Evolutionary conservation across 2,113 vertebrate species (phyloP).

Genomic region (Ramphastos sulfuratus): DNA sequence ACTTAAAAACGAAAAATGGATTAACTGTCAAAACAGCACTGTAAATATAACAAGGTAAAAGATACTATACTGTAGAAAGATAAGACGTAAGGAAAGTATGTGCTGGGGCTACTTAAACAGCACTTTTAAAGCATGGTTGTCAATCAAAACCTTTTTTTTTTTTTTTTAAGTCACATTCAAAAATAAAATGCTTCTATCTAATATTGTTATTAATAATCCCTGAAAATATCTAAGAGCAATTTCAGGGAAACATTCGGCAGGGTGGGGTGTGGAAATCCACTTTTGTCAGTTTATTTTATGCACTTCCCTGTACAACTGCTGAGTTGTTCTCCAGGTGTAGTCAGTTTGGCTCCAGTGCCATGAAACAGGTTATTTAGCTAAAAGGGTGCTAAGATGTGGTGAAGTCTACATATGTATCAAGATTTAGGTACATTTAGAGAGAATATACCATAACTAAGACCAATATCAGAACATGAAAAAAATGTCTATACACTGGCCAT

Average conservation of each 20-base stretch:
- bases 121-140: background rate
- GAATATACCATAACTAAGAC: background rate
- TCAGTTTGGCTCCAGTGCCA: background rate
- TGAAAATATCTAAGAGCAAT: background rate
- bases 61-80: background rate
- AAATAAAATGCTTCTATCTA: background rate
- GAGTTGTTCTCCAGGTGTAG: background rate
- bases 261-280: background rate
- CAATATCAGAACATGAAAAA: background rate
- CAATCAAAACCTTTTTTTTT: background rate
- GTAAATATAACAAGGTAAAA: background rate
- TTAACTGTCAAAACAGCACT: background rate
- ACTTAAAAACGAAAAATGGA: background rate
- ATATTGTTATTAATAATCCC: background rate
- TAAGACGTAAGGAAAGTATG: background rate
- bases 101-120: background rate
- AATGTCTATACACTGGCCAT: background rate
- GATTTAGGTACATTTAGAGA: background rate
- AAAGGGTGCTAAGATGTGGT: background rate
- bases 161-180: background rate
- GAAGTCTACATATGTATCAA: background rate
- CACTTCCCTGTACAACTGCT: background rate
- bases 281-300: background rate
- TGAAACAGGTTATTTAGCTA: background rate
- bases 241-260: background rate